Evolutionary conservation across 2,113 vertebrate species (phyloP), one percentile per base, ranked within the genome.

Genomic region (Oreotrochilus melanogaster): DNA sequence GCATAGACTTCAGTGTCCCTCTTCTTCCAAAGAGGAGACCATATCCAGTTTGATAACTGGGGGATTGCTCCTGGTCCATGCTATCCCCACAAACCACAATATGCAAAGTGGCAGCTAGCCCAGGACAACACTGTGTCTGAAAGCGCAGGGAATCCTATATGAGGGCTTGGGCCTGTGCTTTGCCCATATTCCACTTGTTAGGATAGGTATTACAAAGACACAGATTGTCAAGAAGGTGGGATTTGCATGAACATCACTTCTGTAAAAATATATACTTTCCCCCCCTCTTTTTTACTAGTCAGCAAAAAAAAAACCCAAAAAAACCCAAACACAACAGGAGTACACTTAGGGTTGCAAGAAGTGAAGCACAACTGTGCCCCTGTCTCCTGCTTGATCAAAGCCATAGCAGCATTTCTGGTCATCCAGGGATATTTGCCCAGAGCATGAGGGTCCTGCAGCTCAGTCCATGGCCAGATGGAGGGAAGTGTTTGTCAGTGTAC

Each of bases 21-120:
- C 0, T 50, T 78, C n/a, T 42, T 42, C n/a, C 24, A 27, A 15
- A 62, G 45, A 54, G 31, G 42, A 50, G 33, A 45, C 12, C 9
- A 24, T 51, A 30, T 51, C 33, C 76, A 33, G 15, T 14, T 18
- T 70, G 28, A 27, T 31, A 31, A 39, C 16, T 17, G 14, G 19
- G 19, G 27, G 23, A 19, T 45, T 50, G 25, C 48, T 73, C 31
- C n/a, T 31, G 48, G 14, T 13, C 61, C 10, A 15, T 12, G 28
- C 7, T 62, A 16, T 19, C 24, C 12, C n/a, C 18, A 16, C 0
- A 0, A 58, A 73, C 14, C 10, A 19, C 1, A 0, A 39, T 4
- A 14, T 21, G 37, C 57, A 69, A 88, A 42, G 48, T 57, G 42
- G 27, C 31, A 33, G 18, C 22, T 73, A 30, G 47, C 27, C 35